Evolutionary conservation across 2,113 vertebrate species (phyloP), one percentile per base, ranked within the genome.

Genomic region (Macquaria australasica): DNA sequence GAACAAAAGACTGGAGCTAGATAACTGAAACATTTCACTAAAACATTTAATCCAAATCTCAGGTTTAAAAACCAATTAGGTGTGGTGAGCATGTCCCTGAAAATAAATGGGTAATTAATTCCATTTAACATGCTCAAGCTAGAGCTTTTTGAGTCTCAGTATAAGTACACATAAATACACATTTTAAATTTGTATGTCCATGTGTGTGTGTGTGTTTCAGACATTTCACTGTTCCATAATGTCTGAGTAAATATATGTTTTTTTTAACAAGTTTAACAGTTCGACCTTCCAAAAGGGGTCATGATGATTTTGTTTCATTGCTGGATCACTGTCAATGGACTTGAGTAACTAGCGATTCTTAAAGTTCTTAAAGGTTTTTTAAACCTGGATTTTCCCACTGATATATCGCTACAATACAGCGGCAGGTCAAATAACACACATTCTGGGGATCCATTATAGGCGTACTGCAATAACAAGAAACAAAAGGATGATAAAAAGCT

Each of bases 351-450:
- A 50, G 6, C 28, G 77, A 34, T 60, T 3, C 15, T 34, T 56
- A 28, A 11, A 43, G 50, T 88, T 87, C 74, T n/a, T n/a, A n/a
- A n/a, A n/a, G n/a, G n/a, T 93, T 94, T 92, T 74, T 87, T 86
- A 89, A 87, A 89, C 77, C 48, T 75, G 28, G 75, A 41, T 60
- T 64, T 83, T 50, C 28, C 70, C 70, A 73, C 68, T 63, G 69
- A 60, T 74, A 43, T 18, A 62, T 56, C 45, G 45, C 23, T 73
- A 7, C 23, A 91, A 76, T 28, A 67, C 51, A 69, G 31, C 79
- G 41, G 41, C 34, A 63, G 67, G 59, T 81, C 59, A 82, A 83
- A 89, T 25, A 39, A 43, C 58, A 53, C n/a, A 28, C 7, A 18
- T 23, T 48, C 5, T 28, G 62, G 0, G 56, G 18, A 66, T 37